A percentile compares a stretch with the other conserved stretches of the same genome.
Conservation (phyloP, 2,113 vertebrate genomes). For the Seriola dumerili region DNA sequence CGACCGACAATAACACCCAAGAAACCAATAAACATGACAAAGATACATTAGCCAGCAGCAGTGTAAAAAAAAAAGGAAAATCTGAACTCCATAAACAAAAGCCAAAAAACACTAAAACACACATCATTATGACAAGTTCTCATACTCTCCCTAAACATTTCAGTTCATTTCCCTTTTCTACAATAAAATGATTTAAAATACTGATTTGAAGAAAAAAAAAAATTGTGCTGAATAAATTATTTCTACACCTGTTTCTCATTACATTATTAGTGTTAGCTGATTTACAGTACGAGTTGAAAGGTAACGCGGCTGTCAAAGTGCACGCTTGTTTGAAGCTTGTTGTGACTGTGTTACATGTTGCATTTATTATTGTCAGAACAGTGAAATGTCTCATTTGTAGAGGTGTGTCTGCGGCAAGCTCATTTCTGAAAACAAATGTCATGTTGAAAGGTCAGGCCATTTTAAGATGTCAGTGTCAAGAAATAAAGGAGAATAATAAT, state of each 20-base stretch:
- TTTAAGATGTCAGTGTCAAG: constrained; percentile 49
- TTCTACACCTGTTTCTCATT: constrained; percentile 40
- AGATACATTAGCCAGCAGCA: constrained; percentile 63
- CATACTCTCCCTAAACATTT: constrained; percentile 23
- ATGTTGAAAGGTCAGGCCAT: constrained; percentile 70
- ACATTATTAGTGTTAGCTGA: constrained; percentile 49
- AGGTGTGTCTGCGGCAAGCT: constrained; percentile 43
- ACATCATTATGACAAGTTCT: constrained; percentile 25
- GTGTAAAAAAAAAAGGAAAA: constrained; percentile 48
- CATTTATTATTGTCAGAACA: constrained; percentile 42
- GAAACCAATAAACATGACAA: constrained; percentile 20
- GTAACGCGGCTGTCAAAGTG: constrained; percentile 50
- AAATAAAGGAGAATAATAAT: constrained; percentile 40
- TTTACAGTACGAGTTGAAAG: constrained; percentile 53
- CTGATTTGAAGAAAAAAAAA: constrained; percentile 44
- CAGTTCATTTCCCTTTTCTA: constrained; percentile 30
- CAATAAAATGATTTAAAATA: constrained; percentile 67
- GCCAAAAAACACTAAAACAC: constrained; percentile 45
- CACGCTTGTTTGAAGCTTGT: constrained; percentile 54
- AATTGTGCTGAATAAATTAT: constrained; percentile 69
- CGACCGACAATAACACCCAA: constrained; percentile 40
- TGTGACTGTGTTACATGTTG: constrained; percentile 50
- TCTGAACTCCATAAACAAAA: constrained; percentile 53
- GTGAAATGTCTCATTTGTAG: constrained; percentile 66
- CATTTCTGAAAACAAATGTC: constrained; percentile 73